Conservation (phyloP, 37 sponge, comb jelly and placozoan genomes). For the Mnemiopsis leidyi region DNA sequence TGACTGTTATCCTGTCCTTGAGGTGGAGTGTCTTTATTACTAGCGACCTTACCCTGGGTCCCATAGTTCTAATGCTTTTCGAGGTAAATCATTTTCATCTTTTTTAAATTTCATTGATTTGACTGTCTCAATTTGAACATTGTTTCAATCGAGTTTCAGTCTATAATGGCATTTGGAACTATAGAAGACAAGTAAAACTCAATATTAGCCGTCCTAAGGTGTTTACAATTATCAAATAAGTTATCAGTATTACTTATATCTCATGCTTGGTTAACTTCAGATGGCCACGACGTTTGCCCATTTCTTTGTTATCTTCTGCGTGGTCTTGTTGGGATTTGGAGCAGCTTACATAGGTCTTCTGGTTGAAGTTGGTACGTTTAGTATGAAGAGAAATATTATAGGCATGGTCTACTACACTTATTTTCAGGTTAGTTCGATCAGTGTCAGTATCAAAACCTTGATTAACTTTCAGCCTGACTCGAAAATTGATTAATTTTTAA, state of each 20-base stretch:
- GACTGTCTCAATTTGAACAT: no score
- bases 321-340: neutral
- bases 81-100: neutral
- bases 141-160: no score
- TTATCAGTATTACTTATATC: neutral
- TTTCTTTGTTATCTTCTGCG: neutral
- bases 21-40: neutral
- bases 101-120: no score
- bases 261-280: neutral
- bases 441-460: no score
- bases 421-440: neutral
- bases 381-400: neutral
- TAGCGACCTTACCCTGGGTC: conserved; percentile 20
- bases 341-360: neutral
- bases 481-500: no score
- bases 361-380: conserved; percentile 13
- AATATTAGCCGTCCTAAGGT: no score
- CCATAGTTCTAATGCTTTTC: neutral
- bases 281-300: neutral
- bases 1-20: neutral
- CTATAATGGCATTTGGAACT: no score
- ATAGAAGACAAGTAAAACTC: no score
- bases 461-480: no score
- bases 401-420: conserved; percentile 29
- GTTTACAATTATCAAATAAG: no score